Evolutionary conservation across 2,888 invertebrate genomes (phyloP), one percentile per base, ranked within the genome.

Genomic region (Hololepta plana): DNA sequence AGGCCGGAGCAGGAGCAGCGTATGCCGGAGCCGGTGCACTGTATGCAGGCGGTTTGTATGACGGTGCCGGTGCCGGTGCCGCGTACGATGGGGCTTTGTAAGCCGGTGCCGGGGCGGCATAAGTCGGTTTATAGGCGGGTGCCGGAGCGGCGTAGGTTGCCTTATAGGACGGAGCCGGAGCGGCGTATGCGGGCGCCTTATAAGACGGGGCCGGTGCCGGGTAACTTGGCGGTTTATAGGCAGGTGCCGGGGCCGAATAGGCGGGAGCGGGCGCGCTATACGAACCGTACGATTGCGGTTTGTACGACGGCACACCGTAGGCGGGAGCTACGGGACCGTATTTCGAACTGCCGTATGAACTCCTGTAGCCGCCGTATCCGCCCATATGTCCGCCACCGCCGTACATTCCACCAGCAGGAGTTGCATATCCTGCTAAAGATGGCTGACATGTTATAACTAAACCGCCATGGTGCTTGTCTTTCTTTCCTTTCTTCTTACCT

Each of bases 401-500:
- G 12, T 26, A 31, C 10, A 23, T 30, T 9, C 33, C 34, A 8
- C 30, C 33, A 4, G 37, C 31, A 8, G 40, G 36, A 17, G 46
- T 39, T 14, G 51, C 48, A 29, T 51, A 53, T 23, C 55, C 55
- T 24, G 52, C 50, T 16, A 53, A 39, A 30, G 48, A 47, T 8
- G 55, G 55, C 40, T 53, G 53, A 32, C 55, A 55, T n/a, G 53
- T 53, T 20, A 55, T 53, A 3, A 53, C 51, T 15, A 55, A 36
- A 5, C 53, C 54, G 31, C 40, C 46, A 31, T 51, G 50, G n/a
- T 32, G 23, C 31, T 35, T 33, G 36, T 36, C 29, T 35, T 25
- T 14, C 26, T 30, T 21, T 35, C 34, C 14, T 24, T 30, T 19
- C 12, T 30, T 22, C 27, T 31, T 11, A 5, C 35, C 35, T 9